These are phyloP conservation scores for Scaptomyza tumidula DNA, from an alignment of 2,888 invertebrate genomes.

Conservation along the genomic window DNA sequence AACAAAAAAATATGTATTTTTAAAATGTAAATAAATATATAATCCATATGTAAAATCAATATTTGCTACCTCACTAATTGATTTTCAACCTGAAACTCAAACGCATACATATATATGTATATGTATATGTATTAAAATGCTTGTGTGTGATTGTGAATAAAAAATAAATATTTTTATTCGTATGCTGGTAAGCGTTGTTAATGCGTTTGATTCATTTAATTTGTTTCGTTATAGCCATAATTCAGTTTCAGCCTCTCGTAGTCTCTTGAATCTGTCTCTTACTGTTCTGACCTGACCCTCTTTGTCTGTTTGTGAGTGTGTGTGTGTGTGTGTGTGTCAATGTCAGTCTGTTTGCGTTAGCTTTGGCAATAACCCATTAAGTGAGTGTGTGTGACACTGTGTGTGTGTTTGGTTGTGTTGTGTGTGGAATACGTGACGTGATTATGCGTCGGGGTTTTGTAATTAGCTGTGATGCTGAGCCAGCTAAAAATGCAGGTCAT, in stretches of 20 bases:
- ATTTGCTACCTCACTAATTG: not conserved
- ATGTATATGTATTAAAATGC: not conserved
- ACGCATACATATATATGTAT: not conserved
- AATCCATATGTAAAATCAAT: not conserved
- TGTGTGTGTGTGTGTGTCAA: not conserved
- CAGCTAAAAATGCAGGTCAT: slow-evolving; percentile 60
- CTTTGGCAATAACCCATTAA: slow-evolving; percentile 6
- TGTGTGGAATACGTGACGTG: slow-evolving; percentile 55
- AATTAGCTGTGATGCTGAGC: slow-evolving; percentile 66
- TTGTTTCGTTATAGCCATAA: slow-evolving; percentile 40
- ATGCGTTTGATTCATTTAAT: slow-evolving; percentile 47
- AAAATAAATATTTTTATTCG: slow-evolving; percentile 13
- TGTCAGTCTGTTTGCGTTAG: not conserved
- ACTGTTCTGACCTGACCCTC: no score
- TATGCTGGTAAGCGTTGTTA: slow-evolving; percentile 12
- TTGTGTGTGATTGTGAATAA: not conserved
- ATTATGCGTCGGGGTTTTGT: slow-evolving; percentile 42
- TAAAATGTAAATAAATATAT: not conserved
- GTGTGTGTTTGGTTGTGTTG: slow-evolving; percentile 3
- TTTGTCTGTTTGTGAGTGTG: not conserved
- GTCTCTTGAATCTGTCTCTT: slow-evolving; percentile 10
- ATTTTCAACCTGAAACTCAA: not conserved
- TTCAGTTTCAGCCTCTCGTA: slow-evolving; percentile 21
- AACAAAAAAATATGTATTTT: not conserved
- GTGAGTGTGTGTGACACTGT: not conserved